Percentiles rank a stretch among this genome's conserved stretches.
Evolutionary conservation across 1,140 invertebrate genomes (phyloP).

Genomic region (Sogatella furcifera): DNA sequence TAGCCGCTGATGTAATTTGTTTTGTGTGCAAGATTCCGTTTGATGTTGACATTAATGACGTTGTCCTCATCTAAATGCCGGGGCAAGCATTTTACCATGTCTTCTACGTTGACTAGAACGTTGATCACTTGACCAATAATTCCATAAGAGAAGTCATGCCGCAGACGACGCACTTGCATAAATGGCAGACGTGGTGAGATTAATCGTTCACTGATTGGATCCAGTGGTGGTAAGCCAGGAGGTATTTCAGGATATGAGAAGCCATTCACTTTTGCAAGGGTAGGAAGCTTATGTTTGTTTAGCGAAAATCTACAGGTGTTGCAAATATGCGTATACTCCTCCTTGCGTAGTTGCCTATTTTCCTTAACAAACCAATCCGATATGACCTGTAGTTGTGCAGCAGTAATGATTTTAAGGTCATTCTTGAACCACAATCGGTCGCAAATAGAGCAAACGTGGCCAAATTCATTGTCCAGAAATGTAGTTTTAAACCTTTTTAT

Average conservation of each 20-base stretch:
- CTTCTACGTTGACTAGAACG: not conserved
- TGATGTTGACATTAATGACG: conserved; percentile 9
- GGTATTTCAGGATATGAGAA: conserved; percentile 22
- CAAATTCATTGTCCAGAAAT: conserved; percentile 17
- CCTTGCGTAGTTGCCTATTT: conserved; percentile 11
- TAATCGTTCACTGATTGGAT: conserved; percentile 21
- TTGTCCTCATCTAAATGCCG: conserved; percentile 2
- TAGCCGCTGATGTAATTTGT: conserved; percentile 12
- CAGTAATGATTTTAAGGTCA: conserved; percentile 18
- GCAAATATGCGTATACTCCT: conserved; percentile 16
- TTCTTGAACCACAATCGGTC: conserved; percentile 24
- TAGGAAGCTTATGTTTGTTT: conserved; percentile 20
- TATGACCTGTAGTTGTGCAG: conserved; percentile 18
- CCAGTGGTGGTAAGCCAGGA: conserved; percentile 13
- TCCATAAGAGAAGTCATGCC: conserved; percentile 7
- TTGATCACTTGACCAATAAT: conserved; percentile 14
- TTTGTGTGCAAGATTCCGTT: conserved; percentile 7
- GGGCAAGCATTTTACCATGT: conserved; percentile 3
- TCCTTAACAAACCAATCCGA: conserved; percentile 11
- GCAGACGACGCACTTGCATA: conserved; percentile 24
- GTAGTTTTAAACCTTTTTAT: conserved; percentile 9
- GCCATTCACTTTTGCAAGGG: conserved; percentile 19
- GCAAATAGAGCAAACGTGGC: conserved; percentile 19
- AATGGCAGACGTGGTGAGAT: conserved; percentile 28
- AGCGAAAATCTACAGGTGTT: conserved; percentile 16